Evolutionary conservation across 2,113 vertebrate species (phyloP).

Genomic region (Pterocles burchelli): DNA sequence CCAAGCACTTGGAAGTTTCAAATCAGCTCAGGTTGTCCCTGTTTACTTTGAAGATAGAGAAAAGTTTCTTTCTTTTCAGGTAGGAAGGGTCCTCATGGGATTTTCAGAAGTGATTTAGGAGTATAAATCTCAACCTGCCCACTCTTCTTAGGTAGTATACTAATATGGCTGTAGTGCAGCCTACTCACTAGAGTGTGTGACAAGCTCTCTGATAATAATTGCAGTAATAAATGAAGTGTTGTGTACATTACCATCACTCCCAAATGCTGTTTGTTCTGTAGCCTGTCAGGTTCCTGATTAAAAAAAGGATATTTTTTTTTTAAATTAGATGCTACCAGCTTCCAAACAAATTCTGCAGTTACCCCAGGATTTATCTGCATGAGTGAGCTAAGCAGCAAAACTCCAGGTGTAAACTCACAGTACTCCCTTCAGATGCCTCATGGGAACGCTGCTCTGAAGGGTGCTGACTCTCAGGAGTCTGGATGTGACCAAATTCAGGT

Average conservation of each 20-base stretch:
- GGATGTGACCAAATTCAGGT: background rate
- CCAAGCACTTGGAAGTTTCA: background rate
- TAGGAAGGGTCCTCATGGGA: background rate
- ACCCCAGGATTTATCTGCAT: background rate
- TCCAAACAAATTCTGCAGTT: background rate
- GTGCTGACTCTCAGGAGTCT: background rate
- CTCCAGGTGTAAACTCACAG: background rate
- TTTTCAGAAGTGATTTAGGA: background rate
- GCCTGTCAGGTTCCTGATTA: background rate
- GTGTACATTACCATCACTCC: background rate
- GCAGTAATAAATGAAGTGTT: slow-evolving; percentile 8
- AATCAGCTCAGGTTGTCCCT: background rate
- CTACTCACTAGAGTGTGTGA: background rate
- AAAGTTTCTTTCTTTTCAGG: background rate
- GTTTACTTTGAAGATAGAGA: background rate
- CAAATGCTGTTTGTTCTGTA: background rate
- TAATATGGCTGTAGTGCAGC: background rate
- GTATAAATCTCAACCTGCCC: background rate
- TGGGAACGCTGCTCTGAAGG: background rate
- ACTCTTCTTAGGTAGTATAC: background rate
- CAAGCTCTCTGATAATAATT: slow-evolving; percentile 3
- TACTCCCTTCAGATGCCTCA: accelerated
- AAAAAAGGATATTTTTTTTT: background rate
- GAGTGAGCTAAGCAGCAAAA: background rate
- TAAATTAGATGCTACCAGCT: background rate